Base-by-base conservation (phyloP, 2,888 invertebrate genomes). In the Eurytoma californica region DNA sequence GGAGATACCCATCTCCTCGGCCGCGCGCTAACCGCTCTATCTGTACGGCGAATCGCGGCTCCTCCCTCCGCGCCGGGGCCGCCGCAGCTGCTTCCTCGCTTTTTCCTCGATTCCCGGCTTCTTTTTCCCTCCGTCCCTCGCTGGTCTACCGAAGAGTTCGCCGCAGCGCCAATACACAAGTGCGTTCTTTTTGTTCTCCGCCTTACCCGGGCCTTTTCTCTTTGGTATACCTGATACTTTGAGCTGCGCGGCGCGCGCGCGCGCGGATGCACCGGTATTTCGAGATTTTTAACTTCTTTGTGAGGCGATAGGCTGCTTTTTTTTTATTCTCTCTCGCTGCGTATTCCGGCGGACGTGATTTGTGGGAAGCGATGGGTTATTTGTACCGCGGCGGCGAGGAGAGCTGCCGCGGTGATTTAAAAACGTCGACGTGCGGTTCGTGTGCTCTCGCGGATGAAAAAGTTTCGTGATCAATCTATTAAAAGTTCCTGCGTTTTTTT, bases 1-100 rank as follows among this genome's bases (percentile, higher is more conserved):
- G 85, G 89, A 87, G 87, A 88, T 88, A 88, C 84, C 83, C 86
- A 87, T 87, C 87, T 85, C 84, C 68, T 81, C 70, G 53, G 49
- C 72, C 58, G 13, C 53, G 14, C 77, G 84, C 84, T 87, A 86
- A 85, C 83, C 80, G 83, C 84, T 87, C 85, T 85, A 86, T 86
- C 86, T 85, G 84, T 82, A 82, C 82, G 81, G 81, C 83, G 83
- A 85, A 86, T 85, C 85, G 85, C 80, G 83, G 81, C 81, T 82
- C 82, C 39, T 53, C 53, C 53, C 14, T 14, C 53, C 53, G 9
- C 14, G 28, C 61, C n/a, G 63, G 4, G 39, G 39, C 60, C 28
- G 49, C 39, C 79, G 85, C 86, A 86, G 86, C 86, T 87, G 86
- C 84, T 85, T 83, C 82, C 78, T 79, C 80, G 82, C 83, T 80